Conservation (phyloP, 2,888 invertebrate species). For the Pyrrhosoma nymphula region DNA sequence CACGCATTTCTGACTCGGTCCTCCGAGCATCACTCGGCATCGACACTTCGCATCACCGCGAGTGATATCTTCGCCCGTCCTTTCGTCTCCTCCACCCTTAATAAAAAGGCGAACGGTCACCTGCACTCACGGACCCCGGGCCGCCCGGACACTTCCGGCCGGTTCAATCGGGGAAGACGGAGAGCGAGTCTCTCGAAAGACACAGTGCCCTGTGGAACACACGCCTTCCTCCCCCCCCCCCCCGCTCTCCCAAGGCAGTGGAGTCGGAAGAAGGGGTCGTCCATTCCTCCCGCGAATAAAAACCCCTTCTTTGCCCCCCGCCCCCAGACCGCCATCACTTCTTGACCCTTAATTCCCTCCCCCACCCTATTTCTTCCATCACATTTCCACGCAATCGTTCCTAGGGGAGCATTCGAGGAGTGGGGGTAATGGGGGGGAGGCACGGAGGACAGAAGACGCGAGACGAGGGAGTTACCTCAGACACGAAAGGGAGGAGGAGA, state of each 20-base stretch:
- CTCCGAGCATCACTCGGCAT: background rate
- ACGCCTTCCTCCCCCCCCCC: no score
- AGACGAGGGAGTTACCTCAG: no score
- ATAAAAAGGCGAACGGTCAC: background rate
- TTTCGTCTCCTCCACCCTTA: background rate
- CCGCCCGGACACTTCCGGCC: no score
- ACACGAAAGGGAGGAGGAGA: background rate
- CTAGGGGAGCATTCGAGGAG: background rate
- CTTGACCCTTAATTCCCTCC: background rate
- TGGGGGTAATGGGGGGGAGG: constrained; percentile 64
- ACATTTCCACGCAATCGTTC: background rate
- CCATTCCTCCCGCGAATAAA: background rate
- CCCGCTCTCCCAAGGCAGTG: background rate
- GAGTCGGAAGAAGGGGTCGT: background rate
- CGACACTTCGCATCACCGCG: background rate
- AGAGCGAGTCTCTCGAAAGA: no score
- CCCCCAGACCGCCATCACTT: background rate
- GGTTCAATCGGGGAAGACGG: no score
- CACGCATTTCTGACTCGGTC: constrained; percentile 11
- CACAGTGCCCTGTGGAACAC: no score
- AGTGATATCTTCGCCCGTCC: background rate
- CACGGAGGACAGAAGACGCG: no score
- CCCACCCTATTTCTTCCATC: background rate
- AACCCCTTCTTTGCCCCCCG: no score
- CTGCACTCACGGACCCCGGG: background rate